phyloP scores from a whole-genome alignment of 2,113 vertebrate genomes.

The Gallinago media region DNA sequence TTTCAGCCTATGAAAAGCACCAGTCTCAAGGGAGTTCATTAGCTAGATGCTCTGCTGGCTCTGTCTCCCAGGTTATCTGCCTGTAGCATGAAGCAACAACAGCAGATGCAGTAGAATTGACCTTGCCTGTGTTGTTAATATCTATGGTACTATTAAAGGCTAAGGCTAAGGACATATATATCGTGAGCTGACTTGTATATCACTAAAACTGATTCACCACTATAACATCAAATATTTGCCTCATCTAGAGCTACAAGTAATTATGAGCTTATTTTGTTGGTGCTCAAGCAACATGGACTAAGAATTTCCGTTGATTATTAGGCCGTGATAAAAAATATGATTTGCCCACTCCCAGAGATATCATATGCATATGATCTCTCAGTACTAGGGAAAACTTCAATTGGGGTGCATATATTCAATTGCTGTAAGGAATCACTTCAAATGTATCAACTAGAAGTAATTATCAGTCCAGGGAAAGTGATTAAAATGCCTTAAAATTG shows the following conservation, averaged over 20 bases:
- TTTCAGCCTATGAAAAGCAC: slow-evolving; percentile 60
- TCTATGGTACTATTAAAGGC: slow-evolving; percentile 74
- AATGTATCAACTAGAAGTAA: slow-evolving; percentile 71
- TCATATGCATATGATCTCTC: slow-evolving; percentile 32
- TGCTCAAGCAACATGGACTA: slow-evolving; percentile 56
- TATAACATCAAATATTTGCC: slow-evolving; percentile 71
- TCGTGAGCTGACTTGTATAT: slow-evolving; percentile 30
- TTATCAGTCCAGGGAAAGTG: slow-evolving; percentile 67
- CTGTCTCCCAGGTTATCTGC: slow-evolving; percentile 39
- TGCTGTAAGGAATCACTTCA: slow-evolving; percentile 64
- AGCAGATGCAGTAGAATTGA: slow-evolving; percentile 40
- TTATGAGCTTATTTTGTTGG: slow-evolving; percentile 73
- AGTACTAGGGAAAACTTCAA: slow-evolving; percentile 34
- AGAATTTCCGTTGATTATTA: slow-evolving; percentile 77
- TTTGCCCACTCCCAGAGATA: slow-evolving; percentile 10
- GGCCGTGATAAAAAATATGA: slow-evolving; percentile 56
- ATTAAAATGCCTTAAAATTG: slow-evolving; percentile 80
- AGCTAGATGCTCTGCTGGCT: slow-evolving; percentile 53
- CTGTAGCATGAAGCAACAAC: not conserved
- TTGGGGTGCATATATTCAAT: slow-evolving; percentile 44
- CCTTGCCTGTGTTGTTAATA: slow-evolving; percentile 70
- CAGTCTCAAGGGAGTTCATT: slow-evolving; percentile 79
- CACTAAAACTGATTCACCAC: slow-evolving; percentile 66
- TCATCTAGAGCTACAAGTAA: slow-evolving; percentile 71
- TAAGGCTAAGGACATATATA: slow-evolving; percentile 57